Percentiles rank a stretch among this genome's conserved stretches.
Evolutionary conservation across 2,113 vertebrate species (phyloP).

Genomic region (Tupaia chinensis): DNA sequence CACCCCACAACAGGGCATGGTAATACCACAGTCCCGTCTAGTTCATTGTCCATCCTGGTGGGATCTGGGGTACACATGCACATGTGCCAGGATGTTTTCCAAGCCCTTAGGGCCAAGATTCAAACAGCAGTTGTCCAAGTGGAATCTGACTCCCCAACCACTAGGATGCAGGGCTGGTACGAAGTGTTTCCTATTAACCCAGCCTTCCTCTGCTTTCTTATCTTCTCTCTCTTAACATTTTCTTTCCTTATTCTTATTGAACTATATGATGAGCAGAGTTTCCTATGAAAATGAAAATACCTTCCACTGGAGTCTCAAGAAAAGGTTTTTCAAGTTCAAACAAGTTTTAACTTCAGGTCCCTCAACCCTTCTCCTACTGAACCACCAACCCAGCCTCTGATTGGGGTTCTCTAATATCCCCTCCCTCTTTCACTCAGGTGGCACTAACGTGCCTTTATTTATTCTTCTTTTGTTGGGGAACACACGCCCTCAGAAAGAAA

Average conservation of each 20-base stretch:
- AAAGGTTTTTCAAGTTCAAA: constrained; percentile 62
- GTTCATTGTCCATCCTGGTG: too few species aligned
- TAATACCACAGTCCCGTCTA: too few species aligned
- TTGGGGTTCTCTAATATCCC: neutral
- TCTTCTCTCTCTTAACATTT: neutral
- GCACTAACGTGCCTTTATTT: neutral
- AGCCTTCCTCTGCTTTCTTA: neutral
- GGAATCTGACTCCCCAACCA: too few species aligned
- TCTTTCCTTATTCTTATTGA: neutral
- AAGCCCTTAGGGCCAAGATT: too few species aligned
- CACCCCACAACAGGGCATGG: too few species aligned
- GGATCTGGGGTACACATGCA: too few species aligned
- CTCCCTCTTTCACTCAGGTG: neutral
- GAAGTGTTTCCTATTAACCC: neutral
- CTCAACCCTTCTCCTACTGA: constrained; percentile 30
- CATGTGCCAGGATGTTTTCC: too few species aligned
- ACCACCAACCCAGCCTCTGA: neutral
- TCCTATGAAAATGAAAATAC: constrained; percentile 1
- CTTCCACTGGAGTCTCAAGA: constrained; percentile 24
- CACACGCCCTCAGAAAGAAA: constrained; percentile 42
- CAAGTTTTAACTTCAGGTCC: constrained; percentile 16
- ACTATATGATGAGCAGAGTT: neutral
- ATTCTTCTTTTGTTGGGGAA: constrained; percentile 29
- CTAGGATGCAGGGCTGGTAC: neutral
- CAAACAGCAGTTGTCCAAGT: too few species aligned